phyloP scores from a whole-genome alignment of 2,797 vertebrate species.

The Lepilemur septentrionalis region DNA sequence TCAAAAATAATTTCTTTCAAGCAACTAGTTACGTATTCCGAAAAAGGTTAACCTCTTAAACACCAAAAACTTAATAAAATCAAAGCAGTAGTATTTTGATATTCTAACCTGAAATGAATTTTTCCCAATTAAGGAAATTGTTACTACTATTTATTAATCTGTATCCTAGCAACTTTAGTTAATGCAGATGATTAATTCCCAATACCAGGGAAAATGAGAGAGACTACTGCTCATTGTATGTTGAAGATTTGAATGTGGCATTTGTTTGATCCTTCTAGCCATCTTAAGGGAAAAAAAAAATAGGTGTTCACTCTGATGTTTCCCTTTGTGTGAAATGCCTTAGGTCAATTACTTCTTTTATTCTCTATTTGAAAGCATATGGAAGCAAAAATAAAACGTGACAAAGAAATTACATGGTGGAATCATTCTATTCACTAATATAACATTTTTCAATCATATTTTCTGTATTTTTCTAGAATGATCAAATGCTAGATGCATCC shows the following conservation, averaged over 20 bases:
- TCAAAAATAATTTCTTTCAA: background rate
- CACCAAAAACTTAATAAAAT: background rate
- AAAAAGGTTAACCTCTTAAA: background rate
- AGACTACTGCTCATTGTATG: background rate
- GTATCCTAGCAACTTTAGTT: background rate
- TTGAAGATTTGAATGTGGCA: background rate
- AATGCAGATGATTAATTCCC: background rate
- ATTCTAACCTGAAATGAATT: background rate
- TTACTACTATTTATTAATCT: background rate
- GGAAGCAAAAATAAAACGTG: background rate
- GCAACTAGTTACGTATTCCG: background rate
- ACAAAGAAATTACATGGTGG: background rate
- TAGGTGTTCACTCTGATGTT: background rate
- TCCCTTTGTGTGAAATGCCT: background rate
- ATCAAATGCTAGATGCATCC: background rate
- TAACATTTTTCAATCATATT: background rate
- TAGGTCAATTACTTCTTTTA: background rate
- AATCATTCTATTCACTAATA: background rate
- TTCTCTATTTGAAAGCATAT: background rate
- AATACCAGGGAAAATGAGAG: background rate
- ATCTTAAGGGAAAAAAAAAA: background rate
- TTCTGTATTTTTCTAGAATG: background rate
- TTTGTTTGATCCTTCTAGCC: background rate
- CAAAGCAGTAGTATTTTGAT: background rate
- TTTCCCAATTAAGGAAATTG: conserved; percentile 4